Evolutionary conservation across 2,888 invertebrate genomes (phyloP).

Genomic region (Andrena fulva): DNA sequence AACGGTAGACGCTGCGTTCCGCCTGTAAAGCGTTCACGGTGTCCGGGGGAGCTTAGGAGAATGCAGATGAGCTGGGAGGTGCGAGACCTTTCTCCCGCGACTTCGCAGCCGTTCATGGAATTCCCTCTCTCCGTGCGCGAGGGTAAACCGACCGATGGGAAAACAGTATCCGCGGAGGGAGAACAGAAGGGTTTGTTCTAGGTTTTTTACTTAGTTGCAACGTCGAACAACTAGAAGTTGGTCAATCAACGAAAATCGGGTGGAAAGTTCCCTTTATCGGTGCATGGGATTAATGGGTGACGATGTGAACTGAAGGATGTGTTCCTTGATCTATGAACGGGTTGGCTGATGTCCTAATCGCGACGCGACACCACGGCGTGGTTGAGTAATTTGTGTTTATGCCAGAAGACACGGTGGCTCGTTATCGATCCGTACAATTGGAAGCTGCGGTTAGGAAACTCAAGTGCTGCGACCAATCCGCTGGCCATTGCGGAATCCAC

Average conservation of each 20-base stretch:
- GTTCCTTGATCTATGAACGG: background rate
- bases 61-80: background rate
- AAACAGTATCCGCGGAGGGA: background rate
- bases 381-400: conserved; percentile 52
- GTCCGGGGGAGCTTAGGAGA: background rate
- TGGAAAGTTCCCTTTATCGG: background rate
- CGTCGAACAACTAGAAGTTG: background rate
- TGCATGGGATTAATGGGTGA: background rate
- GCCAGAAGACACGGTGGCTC: conserved; percentile 41
- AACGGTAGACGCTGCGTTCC: conserved; percentile 11
- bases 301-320: background rate
- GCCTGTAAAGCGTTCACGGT: background rate
- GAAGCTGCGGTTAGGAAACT: conserved; percentile 50
- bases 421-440: conserved; percentile 57
- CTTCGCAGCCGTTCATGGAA: conserved; percentile 4
- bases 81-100: background rate
- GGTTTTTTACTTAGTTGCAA: conserved; percentile 8
- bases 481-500: conserved; percentile 32
- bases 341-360: background rate
- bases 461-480: conserved; percentile 36
- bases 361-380: conserved; percentile 38
- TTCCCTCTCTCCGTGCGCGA: background rate
- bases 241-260: background rate
- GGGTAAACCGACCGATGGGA: background rate
- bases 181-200: background rate